Percentiles rank a stretch among this genome's conserved stretches.
Conservation (phyloP, 2,888 invertebrate species). For the Nephrotoma guestfalica region DNA sequence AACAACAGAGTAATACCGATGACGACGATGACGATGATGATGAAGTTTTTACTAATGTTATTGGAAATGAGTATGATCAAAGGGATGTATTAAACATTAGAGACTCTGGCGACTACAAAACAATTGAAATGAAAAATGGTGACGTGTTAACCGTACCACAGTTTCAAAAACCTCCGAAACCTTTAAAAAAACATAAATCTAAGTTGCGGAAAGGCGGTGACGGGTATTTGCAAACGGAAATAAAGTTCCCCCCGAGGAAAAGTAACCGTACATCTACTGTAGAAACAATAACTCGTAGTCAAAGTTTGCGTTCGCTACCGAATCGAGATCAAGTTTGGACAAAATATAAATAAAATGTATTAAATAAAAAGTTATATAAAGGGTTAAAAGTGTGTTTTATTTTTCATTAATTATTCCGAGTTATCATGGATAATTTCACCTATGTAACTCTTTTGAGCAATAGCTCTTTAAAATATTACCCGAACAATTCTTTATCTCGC, state of each 20-base stretch:
- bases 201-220: background rate
- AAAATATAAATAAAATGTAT: background rate
- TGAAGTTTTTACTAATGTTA: too few species aligned
- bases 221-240: background rate
- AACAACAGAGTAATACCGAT: background rate
- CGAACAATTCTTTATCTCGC: too few species aligned
- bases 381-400: too few species aligned
- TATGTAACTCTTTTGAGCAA: too few species aligned
- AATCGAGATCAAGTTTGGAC: background rate
- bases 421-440: too few species aligned
- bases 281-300: background rate
- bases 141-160: too few species aligned
- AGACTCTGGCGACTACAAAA: too few species aligned
- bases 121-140: too few species aligned
- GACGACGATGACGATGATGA: background rate
- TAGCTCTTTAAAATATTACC: too few species aligned
- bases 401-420: too few species aligned
- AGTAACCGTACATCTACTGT: background rate
- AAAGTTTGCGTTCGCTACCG: background rate
- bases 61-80: too few species aligned
- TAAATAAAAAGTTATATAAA: background rate
- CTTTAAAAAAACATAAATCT: background rate
- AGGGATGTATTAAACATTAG: too few species aligned
- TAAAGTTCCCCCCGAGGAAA: background rate
- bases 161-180: background rate